A percentile compares a stretch with the other conserved stretches of the same genome.
Conservation (phyloP, 2,797 vertebrate species). For the Mormyrus hasselquistii region DNA sequence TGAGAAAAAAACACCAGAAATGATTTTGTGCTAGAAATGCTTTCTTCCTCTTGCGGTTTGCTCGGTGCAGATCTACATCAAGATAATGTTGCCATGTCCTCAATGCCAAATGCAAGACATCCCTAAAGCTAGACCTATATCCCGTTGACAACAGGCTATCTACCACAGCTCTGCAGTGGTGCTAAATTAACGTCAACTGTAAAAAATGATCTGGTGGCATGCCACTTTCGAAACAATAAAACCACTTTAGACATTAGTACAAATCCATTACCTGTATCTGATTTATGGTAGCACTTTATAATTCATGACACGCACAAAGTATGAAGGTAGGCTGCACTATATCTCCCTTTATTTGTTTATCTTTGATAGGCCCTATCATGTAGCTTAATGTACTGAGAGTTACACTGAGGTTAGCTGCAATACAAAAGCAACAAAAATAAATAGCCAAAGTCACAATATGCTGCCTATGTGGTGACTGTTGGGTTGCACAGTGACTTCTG, state of each 20-base stretch:
- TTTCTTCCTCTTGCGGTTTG: neutral
- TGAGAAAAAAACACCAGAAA: neutral
- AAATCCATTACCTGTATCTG: neutral
- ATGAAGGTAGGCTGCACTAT: neutral
- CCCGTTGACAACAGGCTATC: neutral
- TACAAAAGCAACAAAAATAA: neutral
- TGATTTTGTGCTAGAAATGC: neutral
- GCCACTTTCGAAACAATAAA: neutral
- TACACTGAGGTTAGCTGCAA: neutral
- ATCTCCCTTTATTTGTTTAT: neutral
- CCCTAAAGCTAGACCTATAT: neutral
- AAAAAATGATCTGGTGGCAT: neutral
- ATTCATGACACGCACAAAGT: neutral
- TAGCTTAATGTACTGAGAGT: neutral
- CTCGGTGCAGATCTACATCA: neutral
- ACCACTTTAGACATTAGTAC: conserved; percentile 5
- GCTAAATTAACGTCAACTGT: neutral
- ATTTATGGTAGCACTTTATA: neutral
- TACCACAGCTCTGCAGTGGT: neutral
- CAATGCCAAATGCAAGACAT: neutral
- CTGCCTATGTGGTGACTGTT: neutral
- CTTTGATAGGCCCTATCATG: neutral
- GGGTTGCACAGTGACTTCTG: neutral
- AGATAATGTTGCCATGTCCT: neutral
- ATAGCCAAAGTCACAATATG: neutral